Evolutionary conservation across 2,888 invertebrate genomes (phyloP).

Genomic region (Epinotia bilunana): DNA sequence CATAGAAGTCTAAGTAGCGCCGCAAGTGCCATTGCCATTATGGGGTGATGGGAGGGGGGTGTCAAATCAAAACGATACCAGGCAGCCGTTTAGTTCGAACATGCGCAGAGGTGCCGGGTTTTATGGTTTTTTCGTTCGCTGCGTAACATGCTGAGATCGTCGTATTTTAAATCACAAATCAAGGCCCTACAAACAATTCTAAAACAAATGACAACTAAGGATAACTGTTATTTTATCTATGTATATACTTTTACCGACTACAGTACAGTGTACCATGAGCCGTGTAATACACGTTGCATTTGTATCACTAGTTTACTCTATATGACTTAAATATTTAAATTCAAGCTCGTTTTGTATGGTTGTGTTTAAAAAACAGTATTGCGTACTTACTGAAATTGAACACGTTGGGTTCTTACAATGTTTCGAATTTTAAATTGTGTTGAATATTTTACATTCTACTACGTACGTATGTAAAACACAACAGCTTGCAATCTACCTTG

Average conservation of each 20-base stretch:
- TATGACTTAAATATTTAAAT: conserved; percentile 22
- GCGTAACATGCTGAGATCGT: too few relatives aligned
- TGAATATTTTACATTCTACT: neutral
- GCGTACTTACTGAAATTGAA: neutral
- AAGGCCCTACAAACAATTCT: too few relatives aligned
- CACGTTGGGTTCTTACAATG: neutral
- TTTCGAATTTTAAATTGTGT: neutral
- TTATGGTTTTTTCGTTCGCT: too few relatives aligned
- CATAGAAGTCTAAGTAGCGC: too few relatives aligned
- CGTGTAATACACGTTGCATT: conserved; percentile 32
- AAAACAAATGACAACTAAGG: too few relatives aligned
- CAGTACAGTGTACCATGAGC: conserved; percentile 15
- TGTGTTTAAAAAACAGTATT: neutral
- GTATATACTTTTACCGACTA: conserved; percentile 1
- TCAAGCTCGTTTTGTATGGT: neutral
- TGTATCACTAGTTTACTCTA: conserved; percentile 9
- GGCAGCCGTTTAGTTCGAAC: too few relatives aligned
- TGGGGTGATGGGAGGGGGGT: too few relatives aligned
- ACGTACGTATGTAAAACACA: neutral
- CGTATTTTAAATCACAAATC: too few relatives aligned
- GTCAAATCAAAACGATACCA: too few relatives aligned
- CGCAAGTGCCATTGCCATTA: too few relatives aligned
- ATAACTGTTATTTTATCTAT: neutral
- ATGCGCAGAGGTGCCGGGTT: too few relatives aligned
- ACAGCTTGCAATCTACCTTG: neutral